Conservation (phyloP, 2,797 vertebrate genomes). For the Distichodus sexfasciatus region DNA sequence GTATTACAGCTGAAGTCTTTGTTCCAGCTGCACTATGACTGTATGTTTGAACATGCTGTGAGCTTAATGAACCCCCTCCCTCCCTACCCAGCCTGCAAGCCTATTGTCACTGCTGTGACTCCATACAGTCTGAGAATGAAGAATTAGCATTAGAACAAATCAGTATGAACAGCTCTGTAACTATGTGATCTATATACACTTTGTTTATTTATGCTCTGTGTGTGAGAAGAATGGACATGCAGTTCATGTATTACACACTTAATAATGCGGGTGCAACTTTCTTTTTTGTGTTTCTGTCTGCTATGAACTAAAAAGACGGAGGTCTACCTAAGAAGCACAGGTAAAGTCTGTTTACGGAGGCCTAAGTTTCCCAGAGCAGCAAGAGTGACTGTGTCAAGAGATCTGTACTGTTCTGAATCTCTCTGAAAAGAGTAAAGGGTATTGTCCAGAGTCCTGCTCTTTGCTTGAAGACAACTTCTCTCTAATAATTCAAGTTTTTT, state of each 20-base stretch:
- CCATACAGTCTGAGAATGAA: background rate
- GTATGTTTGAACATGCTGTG: slow-evolving; percentile 41
- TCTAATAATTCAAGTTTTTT: background rate
- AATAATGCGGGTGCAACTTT: background rate
- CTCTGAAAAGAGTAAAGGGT: background rate
- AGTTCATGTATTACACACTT: too few relatives aligned
- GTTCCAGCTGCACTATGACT: slow-evolving; percentile 19
- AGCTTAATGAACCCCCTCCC: slow-evolving; percentile 25
- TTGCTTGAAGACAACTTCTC: background rate
- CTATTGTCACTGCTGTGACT: background rate
- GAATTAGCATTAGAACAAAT: background rate
- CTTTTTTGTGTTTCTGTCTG: background rate
- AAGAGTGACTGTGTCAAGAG: background rate
- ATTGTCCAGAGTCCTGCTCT: slow-evolving; percentile 21
- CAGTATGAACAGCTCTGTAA: background rate
- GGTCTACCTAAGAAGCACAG: background rate
- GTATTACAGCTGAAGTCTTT: slow-evolving; percentile 36
- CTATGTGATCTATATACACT: too few relatives aligned
- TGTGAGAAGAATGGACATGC: too few relatives aligned
- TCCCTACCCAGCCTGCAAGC: background rate
- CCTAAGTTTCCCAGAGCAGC: background rate
- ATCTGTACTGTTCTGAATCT: background rate
- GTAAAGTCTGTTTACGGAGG: background rate
- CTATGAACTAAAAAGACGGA: background rate
- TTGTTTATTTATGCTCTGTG: too few relatives aligned